These are phyloP conservation scores for Tapirus terrestris DNA, from an alignment of 2,113 vertebrate genomes.

Conservation along the genomic window DNA sequence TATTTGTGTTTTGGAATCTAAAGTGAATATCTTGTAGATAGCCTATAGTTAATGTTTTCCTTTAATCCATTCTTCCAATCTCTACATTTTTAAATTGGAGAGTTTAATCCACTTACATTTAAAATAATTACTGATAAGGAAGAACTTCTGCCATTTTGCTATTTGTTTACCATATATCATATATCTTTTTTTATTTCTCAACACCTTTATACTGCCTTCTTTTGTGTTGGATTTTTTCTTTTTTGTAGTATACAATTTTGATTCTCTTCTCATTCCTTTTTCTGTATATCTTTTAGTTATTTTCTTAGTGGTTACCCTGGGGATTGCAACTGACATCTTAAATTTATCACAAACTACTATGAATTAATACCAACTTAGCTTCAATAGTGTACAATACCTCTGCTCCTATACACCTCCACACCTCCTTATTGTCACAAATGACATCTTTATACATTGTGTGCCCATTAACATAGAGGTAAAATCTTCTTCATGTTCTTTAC, in stretches of 20 bases:
- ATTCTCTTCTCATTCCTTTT: background rate
- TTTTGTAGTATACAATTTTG: background rate
- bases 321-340: background rate
- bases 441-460: constrained; percentile 34
- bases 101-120: constrained; percentile 1
- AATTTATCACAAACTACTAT: background rate
- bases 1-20: background rate
- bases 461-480: constrained; percentile 81
- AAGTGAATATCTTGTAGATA: background rate
- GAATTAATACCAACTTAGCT: constrained; percentile 35
- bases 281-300: background rate
- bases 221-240: background rate
- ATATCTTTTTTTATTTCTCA: background rate
- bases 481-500: constrained; percentile 86
- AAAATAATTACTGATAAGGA: background rate
- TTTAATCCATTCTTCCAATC: background rate
- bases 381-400: background rate
- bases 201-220: background rate
- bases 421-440: background rate
- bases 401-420: background rate
- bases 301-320: background rate
- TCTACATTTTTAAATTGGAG: background rate
- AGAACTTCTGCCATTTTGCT: background rate
- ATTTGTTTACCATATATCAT: constrained; percentile 12
- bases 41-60: background rate